Conservation (phyloP, 2,113 vertebrate species). For the Mormoops blainvillei region DNA sequence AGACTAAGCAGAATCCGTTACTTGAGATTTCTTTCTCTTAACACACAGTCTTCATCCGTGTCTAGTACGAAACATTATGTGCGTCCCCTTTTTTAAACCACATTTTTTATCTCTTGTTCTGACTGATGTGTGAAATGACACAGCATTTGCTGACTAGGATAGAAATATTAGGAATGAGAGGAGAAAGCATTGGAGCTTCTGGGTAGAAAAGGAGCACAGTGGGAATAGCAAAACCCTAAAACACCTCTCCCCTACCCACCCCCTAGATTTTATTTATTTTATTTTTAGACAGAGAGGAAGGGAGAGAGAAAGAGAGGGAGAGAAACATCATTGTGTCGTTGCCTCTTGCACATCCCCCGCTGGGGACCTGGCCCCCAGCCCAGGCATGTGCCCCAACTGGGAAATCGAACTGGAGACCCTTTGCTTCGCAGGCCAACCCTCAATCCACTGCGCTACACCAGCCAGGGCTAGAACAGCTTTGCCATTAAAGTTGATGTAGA, state of each 20-base stretch:
- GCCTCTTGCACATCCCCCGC: no score
- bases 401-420: no score
- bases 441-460: no score
- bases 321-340: no score
- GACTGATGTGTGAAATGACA: neutral
- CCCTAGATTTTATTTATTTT: no score
- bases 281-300: no score
- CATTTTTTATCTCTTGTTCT: neutral
- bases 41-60: neutral
- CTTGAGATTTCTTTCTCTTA: neutral
- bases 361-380: no score
- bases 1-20: neutral
- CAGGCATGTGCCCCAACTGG: no score
- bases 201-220: neutral
- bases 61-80: neutral
- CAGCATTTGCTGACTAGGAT: neutral
- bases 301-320: no score
- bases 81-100: neutral
- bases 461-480: neutral
- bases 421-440: no score
- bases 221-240: neutral
- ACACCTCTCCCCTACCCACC: no score
- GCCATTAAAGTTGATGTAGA: neutral
- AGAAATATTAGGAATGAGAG: neutral
- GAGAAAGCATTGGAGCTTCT: neutral